phyloP scores from a whole-genome alignment of 2,888 invertebrate species.

The Calliopum simillimum region DNA sequence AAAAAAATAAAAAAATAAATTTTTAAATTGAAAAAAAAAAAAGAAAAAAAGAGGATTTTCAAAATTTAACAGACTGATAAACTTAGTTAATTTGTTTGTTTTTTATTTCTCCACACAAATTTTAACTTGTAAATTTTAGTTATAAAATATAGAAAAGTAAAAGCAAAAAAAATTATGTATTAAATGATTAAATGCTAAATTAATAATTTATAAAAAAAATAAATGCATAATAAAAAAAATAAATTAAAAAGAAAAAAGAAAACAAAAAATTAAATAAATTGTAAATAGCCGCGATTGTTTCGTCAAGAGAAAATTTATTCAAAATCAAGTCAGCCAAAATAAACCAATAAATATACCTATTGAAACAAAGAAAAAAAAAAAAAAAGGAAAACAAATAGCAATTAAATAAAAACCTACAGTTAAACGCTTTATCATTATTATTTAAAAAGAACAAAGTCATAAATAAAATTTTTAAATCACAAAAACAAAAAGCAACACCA shows the following conservation, averaged over 20 bases:
- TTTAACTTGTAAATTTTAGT: conserved; percentile 13
- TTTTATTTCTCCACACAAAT: conserved; percentile 11
- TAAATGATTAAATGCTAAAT: conserved; percentile 33
- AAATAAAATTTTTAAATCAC: conserved; percentile 9
- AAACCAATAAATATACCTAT: neutral
- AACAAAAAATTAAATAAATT: neutral
- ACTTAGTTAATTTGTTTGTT: conserved; percentile 56
- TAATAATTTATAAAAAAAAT: neutral
- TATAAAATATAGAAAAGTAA: neutral
- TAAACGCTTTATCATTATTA: conserved; percentile 30
- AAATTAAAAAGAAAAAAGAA: no score
- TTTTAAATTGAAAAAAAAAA: conserved; percentile 33
- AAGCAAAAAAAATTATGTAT: neutral
- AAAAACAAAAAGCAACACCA: conserved; percentile 17
- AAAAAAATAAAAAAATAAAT: conserved; percentile 30
- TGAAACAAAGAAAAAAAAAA: conserved; percentile 23
- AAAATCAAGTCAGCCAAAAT: conserved; percentile 33
- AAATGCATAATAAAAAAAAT: no score
- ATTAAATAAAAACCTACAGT: conserved; percentile 19
- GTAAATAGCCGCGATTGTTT: conserved; percentile 22
- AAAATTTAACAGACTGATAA: conserved; percentile 61
- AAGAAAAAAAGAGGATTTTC: conserved; percentile 13
- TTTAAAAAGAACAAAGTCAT: conserved; percentile 5
- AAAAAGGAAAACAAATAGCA: conserved; percentile 31
- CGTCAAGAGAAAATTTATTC: conserved; percentile 5